Base-by-base conservation (phyloP, 2,113 vertebrate genomes). In the Catharus fuscescens region DNA sequence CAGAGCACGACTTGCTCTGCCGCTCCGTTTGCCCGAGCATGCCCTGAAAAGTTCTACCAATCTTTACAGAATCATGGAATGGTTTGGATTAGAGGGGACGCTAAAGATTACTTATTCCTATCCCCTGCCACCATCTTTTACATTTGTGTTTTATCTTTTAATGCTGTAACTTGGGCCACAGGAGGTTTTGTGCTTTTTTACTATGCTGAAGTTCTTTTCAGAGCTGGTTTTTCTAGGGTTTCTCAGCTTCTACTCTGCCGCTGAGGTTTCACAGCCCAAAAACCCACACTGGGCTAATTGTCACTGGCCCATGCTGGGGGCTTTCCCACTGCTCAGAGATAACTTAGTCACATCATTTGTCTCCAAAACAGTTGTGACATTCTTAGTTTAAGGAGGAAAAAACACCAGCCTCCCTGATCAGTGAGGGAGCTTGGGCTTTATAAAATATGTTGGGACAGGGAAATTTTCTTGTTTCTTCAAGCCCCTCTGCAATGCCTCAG, bases 21-120 rank as follows among this genome's bases (percentile, higher is more conserved):
- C 0, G 2, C 87, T 69, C 44, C 0, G 6, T 12, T 42, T 60
- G 64, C 78, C 25, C 1, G 1, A 9, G 60, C 31, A 28, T 4
- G 47, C 53, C 26, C 1, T 15, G 54, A 25, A 25, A 80, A 67
- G 34, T 48, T 67, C 31, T 40, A 5, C 14, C 5, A 4, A 56
- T 40, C 62, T 36, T 42, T 31, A 48, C 2, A 31, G 56, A 70
- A 14, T 48, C 62, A 13, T 28, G 34, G 47, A 48, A 54, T 56
- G 64, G 12, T 36, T 36, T 62, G 25, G 12, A 18, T 44, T 48
- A 34, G 40, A 77, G 69, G 29, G n/a, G n/a, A 48, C 20, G 6
- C 40, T 61, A 31, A 67, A 61, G 17, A 36, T 32, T 19, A 5
- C 21, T 31, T 31, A 8, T 31, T 34, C 29, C 1, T 1, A 6